Conservation (phyloP, 37 sponge, comb jelly and placozoan genomes). For the Haliclona indistincta region DNA sequence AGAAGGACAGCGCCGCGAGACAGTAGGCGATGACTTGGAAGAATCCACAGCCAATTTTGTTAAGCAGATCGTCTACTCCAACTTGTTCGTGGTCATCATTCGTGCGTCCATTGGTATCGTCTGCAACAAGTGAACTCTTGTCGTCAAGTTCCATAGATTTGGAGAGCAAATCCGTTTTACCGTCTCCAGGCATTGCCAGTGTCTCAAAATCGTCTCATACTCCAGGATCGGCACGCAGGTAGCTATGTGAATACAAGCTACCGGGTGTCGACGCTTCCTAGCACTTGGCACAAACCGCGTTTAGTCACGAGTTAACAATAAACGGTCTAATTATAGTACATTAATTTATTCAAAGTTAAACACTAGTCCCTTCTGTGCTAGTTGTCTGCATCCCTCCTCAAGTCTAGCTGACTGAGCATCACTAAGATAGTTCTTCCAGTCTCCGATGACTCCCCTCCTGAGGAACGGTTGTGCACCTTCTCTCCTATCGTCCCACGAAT, state of each 20-base stretch:
- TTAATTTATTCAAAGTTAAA: conserved; percentile 40
- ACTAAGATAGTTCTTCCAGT: conserved; percentile 30
- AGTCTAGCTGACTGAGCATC: conserved; percentile 12
- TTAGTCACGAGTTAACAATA: no score
- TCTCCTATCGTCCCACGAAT: conserved; percentile 11
- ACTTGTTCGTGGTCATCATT: background rate
- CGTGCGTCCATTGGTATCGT: no score
- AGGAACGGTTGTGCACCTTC: conserved; percentile 10
- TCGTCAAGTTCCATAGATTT: no score
- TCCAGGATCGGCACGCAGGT: no score
- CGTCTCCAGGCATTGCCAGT: no score
- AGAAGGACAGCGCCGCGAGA: conserved; percentile 10
- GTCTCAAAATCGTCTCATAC: no score
- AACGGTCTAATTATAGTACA: no score
- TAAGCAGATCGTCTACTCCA: conserved; percentile 19
- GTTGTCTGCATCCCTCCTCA: background rate
- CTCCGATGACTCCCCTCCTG: conserved; percentile 31
- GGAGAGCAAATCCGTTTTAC: no score
- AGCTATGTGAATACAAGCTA: no score
- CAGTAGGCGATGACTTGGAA: conserved; percentile 39
- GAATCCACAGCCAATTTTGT: conserved; percentile 42
- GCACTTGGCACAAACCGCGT: no score
- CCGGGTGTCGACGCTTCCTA: no score
- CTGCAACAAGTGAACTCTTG: no score
- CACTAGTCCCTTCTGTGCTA: conserved; percentile 7